These are phyloP conservation scores for Burhinus bistriatus DNA, from an alignment of 2,113 vertebrate species.

Conservation along the genomic window DNA sequence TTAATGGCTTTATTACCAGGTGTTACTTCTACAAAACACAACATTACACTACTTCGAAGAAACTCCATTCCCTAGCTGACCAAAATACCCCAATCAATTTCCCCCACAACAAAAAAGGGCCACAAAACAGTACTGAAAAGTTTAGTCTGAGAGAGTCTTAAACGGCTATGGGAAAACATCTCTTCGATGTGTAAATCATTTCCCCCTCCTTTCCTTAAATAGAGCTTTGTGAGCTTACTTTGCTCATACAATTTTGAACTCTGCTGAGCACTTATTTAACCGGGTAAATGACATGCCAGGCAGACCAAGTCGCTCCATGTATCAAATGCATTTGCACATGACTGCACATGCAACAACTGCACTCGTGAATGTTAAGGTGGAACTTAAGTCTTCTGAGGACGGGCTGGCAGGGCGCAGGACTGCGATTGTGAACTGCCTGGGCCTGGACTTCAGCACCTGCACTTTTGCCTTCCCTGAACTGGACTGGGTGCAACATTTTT, in stretches of 20 bases:
- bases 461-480: neutral
- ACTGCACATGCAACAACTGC: neutral
- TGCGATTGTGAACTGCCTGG: accelerated
- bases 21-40: neutral
- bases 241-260: neutral
- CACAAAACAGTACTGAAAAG: neutral
- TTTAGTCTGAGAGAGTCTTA: neutral
- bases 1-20: neutral
- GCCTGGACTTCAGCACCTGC: neutral
- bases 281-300: neutral
- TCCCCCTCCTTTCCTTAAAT: neutral
- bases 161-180: neutral
- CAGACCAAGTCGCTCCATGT: neutral
- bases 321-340: neutral
- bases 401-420: neutral
- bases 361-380: neutral
- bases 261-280: neutral
- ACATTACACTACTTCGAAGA: neutral
- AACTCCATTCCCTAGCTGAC: neutral
- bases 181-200: accelerated
- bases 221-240: neutral
- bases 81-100: neutral
- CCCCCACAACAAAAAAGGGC: neutral
- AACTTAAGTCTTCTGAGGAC: accelerated
- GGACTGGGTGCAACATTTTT: accelerated